Base-by-base conservation (phyloP, 1,140 invertebrate genomes). In the Philopotamus ludificatus region DNA sequence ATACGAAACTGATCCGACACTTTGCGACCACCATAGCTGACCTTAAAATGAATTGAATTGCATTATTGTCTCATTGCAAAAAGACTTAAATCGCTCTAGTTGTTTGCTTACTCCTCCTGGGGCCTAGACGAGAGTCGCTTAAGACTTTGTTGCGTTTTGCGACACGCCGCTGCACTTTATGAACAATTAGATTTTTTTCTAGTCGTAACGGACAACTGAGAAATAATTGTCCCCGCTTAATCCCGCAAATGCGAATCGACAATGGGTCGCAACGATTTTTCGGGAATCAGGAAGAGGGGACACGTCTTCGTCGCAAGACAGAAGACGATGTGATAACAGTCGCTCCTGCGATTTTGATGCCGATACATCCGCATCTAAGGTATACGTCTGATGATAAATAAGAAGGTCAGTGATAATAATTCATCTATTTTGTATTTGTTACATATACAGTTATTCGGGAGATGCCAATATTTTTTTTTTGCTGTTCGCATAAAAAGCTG, bases 261-360 rank as follows among this genome's bases (percentile, higher is more conserved):
- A 28, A n/a, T 34, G 61, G 58, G 58, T 58, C 41, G 23, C 51
- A 69, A 69, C 67, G 67, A 65, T 23, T 65, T 69, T 69, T 65
- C 45, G 51, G 25, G 39, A 57, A 47, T 18, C 47, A 34, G 21
- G 28, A 61, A 53, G 63, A 22, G 66, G 34, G 53, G 55, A 44
- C 64, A 41, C 51, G 67, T 53, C 57, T 65, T 65, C 63, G 28
- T 47, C 12, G 18, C 16, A 18, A 22, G 28, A 39, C 28, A 20
- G 42, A 23, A 42, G 9, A 3, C 23, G 20, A 41, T 42, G 2
- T 1, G 15, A 21, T 22, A 20, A 57, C 20, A 41, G 21, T 39
- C 28, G 4, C 21, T 42, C 23, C 16, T 12, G 28, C 12, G 28
- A 12, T 34, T 34, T 12, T 12, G n/a, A n/a, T n/a, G n/a, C n/a